These are phyloP conservation scores for Eupelmus urozonus DNA, from an alignment of 2,888 invertebrate species.

Conservation along the genomic window DNA sequence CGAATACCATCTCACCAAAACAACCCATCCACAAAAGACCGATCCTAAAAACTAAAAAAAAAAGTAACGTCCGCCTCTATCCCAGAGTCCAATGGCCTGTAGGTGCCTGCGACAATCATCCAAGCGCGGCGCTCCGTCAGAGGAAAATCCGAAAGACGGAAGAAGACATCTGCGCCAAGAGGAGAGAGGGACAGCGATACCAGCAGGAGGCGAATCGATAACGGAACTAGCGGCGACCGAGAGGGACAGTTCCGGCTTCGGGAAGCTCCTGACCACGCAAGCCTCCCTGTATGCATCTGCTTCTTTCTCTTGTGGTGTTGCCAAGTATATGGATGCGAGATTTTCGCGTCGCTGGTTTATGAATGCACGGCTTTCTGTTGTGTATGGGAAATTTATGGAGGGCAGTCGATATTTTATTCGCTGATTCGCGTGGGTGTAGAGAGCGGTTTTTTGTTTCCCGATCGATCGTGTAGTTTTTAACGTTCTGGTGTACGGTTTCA, in stretches of 20 bases:
- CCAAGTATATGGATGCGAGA: neutral
- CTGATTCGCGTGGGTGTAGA: no score
- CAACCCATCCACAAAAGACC: no score
- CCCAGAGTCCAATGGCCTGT: neutral
- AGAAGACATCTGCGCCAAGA: neutral
- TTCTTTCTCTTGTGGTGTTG: neutral
- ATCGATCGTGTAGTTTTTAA: no score
- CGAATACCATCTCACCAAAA: no score
- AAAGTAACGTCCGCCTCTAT: neutral
- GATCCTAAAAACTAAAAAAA: neutral
- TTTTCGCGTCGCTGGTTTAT: neutral
- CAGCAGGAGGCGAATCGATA: slow-evolving; percentile 39
- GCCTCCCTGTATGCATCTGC: neutral
- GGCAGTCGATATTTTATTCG: no score
- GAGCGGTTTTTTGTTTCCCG: no score
- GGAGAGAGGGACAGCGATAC: slow-evolving; percentile 4
- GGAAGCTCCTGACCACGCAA: slow-evolving; percentile 1
- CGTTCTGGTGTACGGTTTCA: no score
- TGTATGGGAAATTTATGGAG: no score
- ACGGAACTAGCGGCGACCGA: slow-evolving; percentile 23
- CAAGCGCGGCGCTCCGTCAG: neutral
- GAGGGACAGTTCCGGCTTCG: slow-evolving; percentile 33
- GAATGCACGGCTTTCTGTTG: no score
- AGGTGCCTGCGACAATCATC: neutral
- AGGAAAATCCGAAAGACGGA: slow-evolving; percentile 1